Evolutionary conservation across 2,113 vertebrate genomes (phyloP), one percentile per base, ranked within the genome.

Genomic region (Condylura cristata): DNA sequence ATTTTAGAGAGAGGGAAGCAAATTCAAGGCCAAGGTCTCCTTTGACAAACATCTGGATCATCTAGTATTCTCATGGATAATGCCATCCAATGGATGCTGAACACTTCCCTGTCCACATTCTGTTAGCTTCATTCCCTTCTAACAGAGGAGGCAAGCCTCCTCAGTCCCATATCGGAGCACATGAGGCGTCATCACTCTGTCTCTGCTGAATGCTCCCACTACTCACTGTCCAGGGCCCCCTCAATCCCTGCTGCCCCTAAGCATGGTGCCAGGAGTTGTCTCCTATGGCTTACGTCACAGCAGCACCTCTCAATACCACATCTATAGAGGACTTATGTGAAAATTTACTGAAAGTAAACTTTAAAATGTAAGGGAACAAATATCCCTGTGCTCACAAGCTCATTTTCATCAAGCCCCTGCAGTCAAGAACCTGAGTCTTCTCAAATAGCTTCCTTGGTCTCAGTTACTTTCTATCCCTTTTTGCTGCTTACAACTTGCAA

Each of bases 51-150:
- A 85, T 24, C 30, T 60, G 2, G 60, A 79, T 39, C 44, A 37
- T 51, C 85, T 10, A 44, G 16, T 61, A 39, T 10, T 26, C 22
- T 82, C 63, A 58, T 83, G 41, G 51, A 22, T 8, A 79, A 83
- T 65, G 46, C 22, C 72, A 83, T 51, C 68, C n/a, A 75, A 58
- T 89, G 70, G 94, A 94, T 41, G 56, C 28, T 1, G 61, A 66
- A 4, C 76, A 80, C 79, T 92, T 93, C 70, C 46, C 58, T 20
- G 79, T 89, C 85, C 90, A 75, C 34, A 85, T 8, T 80, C 34
- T 9, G 2, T 96, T 86, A 86, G 71, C 60, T 75, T 86, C 66
- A 94, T 95, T 82, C 51, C 14, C 83, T 95, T 93, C 58, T 48
- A 92, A 94, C 1, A 48, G 63, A 89, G n/a, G n/a, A n/a, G n/a